Evolutionary conservation across 2,113 vertebrate genomes (phyloP), one percentile per base, ranked within the genome.

Genomic region (Sinocyclocheilus grahami): DNA sequence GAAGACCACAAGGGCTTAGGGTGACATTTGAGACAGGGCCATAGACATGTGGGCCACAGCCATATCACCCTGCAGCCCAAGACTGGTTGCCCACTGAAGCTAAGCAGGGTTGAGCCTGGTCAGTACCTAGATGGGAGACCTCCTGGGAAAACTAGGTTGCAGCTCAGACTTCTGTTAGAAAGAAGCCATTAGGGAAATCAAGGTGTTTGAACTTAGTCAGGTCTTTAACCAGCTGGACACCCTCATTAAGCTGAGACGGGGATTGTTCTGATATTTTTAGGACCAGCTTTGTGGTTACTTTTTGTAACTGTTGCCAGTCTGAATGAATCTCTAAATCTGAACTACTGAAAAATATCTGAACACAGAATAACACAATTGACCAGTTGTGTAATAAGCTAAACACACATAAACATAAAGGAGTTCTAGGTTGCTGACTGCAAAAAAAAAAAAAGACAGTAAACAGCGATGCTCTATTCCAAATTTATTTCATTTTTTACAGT

Each of bases 401-500:
- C 42, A 46, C 9, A 46, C 9, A 48, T 48, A 48, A 48, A 42
- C 42, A 46, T 37, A 37, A 42, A 42, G 42, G 42, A 42, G 42
- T 11, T 46, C 9, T 46, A 46, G 10, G 42, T 9, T 42, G 42
- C 7, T 24, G 30, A 18, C 12, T 37, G 1, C 30, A 75, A 82
- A 77, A 0, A 48, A 30, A 81, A 77, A 7, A 39, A 48, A 2
- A 80, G 27, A 84, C 53, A 85, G 11, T 22, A 63, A 51, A 83
- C 51, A 48, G 20, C 11, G 13, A 63, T 37, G 60, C 67, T 51
- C 82, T 76, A 77, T 53, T 88, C 85, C 81, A 89, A 75, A 86
- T 89, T 77, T 89, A 84, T 75, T 85, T 86, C 2, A 55, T 81
- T 65, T 85, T 81, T 60, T 72, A 87, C 82, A 87, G 37, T 78